Evolutionary conservation across 1,140 invertebrate species (phyloP).

Genomic region (Coenobita brevimanus): DNA sequence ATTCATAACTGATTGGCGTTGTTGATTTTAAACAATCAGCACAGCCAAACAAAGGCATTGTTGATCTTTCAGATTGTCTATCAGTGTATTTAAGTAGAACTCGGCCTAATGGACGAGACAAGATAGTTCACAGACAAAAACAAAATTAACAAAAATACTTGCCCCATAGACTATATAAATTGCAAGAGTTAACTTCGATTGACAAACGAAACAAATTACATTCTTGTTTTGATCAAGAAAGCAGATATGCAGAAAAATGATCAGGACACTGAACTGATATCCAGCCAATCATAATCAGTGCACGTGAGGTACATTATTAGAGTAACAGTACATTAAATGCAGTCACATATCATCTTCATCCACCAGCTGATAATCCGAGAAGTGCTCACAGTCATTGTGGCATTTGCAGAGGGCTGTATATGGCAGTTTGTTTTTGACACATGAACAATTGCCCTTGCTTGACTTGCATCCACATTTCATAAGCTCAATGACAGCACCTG

Average conservation of each 20-base stretch:
- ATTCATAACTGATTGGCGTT: neutral
- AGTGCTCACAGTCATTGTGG: neutral
- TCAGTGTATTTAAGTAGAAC: neutral
- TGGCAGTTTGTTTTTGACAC: neutral
- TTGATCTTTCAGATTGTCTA: neutral
- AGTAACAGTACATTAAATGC: neutral
- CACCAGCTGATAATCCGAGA: slow-evolving; percentile 15
- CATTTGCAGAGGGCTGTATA: slow-evolving; percentile 18
- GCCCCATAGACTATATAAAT: neutral
- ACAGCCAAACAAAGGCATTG: neutral
- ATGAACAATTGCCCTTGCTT: slow-evolving; percentile 1
- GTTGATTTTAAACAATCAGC: neutral
- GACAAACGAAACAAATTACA: slow-evolving; percentile 10
- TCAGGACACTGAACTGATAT: neutral
- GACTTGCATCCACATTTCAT: slow-evolving; percentile 29
- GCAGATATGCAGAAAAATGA: slow-evolving; percentile 1
- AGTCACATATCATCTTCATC: slow-evolving; percentile 16
- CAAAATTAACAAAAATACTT: slow-evolving; percentile 10
- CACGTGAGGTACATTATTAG: neutral
- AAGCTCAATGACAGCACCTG: slow-evolving; percentile 27
- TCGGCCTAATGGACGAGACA: slow-evolving; percentile 1
- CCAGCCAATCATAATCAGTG: neutral
- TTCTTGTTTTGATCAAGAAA: neutral
- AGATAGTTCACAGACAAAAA: slow-evolving; percentile 11
- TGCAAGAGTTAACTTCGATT: neutral